Evolutionary conservation across 2,888 invertebrate genomes (phyloP), one percentile per base, ranked within the genome.

Genomic region (Dinocampus coccinellae): DNA sequence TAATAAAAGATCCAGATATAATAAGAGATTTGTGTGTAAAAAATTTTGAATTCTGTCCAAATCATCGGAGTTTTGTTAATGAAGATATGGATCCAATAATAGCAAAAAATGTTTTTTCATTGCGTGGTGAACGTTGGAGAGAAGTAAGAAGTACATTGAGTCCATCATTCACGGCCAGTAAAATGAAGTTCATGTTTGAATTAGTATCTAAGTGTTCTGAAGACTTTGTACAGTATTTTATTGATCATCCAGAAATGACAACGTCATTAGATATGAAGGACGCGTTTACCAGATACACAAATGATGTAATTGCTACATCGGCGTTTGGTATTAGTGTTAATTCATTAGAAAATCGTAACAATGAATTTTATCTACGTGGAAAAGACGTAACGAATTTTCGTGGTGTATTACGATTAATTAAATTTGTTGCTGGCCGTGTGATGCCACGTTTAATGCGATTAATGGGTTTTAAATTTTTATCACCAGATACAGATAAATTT

Each of bases 301-400:
- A 89, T 79, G 92, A 92, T 80, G 90, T 91, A 22, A 91, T 91
- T 24, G 91, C 91, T 0, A 89, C 89, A 0, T 86, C 89, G 2
- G 90, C 89, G 0, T 91, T 91, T 75, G 91, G 91, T 0, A 85
- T 91, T 0, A 85, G 89, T 74, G 88, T 90, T 0, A 88, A 92
- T 80, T 91, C 91, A 0, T 75, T 91, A 26, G 86, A 87, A 60
- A 87, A 91, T 29, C 86, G 83, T 53, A 81, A 90, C 2, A 91
- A 91, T 73, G 88, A 90, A 39, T 91, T 91, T 80, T 91, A 88
- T 76, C 33, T 74, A 11, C 82, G 84, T 79, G 88, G 87, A 20
- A 81, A 76, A 67, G 64, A 72, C 2, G 69, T 76, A 1, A 73
- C 76, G 0, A 55, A 26, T 62, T 76, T 78, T 20, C 71, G 69